Percentiles rank a stretch among this genome's conserved stretches.
These are phyloP conservation scores for Zalophus californianus DNA, from an alignment of 2,797 vertebrate species.

Conservation along the genomic window DNA sequence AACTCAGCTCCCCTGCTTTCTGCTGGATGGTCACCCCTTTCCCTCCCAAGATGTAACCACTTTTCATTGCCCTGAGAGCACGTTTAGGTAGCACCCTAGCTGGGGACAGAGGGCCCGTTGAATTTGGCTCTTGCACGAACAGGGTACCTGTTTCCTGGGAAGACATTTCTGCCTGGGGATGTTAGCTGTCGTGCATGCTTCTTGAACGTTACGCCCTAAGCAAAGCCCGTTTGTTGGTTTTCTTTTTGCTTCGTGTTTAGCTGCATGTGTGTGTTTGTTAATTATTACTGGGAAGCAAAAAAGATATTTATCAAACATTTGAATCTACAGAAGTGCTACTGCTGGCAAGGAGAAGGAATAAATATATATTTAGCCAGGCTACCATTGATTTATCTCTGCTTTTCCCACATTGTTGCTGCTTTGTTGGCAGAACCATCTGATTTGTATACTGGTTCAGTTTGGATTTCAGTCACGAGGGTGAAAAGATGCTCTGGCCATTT, in stretches of 20 bases:
- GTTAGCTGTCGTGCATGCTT: neutral
- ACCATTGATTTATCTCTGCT: conserved; percentile 7
- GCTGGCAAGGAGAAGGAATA: conserved; percentile 54
- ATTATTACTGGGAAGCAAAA: conserved; percentile 58
- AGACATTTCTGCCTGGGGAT: neutral
- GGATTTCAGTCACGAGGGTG: conserved; percentile 27
- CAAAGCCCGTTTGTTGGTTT: conserved; percentile 29
- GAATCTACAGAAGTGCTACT: neutral
- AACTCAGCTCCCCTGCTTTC: neutral
- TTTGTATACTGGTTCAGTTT: conserved; percentile 47
- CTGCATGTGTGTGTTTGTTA: conserved; percentile 48
- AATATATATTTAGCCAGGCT: conserved; percentile 35
- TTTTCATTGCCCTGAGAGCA: neutral
- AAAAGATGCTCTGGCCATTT: conserved; percentile 54
- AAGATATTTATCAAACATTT: conserved; percentile 40
- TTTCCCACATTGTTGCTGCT: conserved; percentile 2
- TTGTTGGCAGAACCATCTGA: conserved; percentile 58
- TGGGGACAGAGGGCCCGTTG: neutral
- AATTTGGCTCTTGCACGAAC: neutral
- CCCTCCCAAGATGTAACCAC: neutral
- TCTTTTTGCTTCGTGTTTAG: neutral
- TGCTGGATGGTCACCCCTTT: neutral
- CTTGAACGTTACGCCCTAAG: conserved; percentile 26
- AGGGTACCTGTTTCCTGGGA: neutral
- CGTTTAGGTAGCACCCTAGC: neutral